Evolutionary conservation across 2,113 vertebrate species (phyloP).

Genomic region (Phylloscopus whistleri): DNA sequence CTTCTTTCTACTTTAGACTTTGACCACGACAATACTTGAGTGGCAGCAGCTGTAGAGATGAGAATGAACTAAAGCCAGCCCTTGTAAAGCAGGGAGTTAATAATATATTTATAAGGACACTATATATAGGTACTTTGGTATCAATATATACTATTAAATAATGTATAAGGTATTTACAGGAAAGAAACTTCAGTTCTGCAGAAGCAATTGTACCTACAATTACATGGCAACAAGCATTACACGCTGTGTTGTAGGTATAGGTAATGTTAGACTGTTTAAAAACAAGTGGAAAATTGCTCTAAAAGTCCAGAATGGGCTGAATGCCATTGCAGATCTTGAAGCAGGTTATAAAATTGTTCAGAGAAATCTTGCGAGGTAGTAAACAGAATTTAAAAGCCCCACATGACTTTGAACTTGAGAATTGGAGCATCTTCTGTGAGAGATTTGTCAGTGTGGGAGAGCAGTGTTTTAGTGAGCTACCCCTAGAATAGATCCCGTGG

Average conservation of each 20-base stretch:
- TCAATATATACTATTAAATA: constrained; percentile 55
- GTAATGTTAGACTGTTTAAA: not conserved
- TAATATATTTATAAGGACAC: constrained; percentile 50
- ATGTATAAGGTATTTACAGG: constrained; percentile 55
- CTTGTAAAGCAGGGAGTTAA: constrained; percentile 5
- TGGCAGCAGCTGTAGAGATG: not conserved
- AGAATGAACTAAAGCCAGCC: constrained; percentile 26
- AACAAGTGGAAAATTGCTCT: not conserved
- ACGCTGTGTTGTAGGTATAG: not conserved
- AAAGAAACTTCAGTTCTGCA: constrained; percentile 21
- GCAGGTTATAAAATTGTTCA: not conserved
- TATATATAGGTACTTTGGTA: constrained; percentile 48
- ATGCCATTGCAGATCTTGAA: not conserved
- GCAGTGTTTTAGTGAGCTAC: not conserved
- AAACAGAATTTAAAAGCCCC: not conserved
- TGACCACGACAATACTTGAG: not conserved
- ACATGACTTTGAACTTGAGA: not conserved
- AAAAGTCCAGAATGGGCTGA: not conserved
- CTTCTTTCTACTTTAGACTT: not conserved
- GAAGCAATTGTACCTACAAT: not conserved
- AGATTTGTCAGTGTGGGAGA: not conserved
- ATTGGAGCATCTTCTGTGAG: not conserved
- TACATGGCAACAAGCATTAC: not conserved
- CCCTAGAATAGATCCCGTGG: not conserved
- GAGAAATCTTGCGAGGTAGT: not conserved